Percentiles rank a stretch among this genome's conserved stretches.
These are phyloP conservation scores for Camelus bactrianus DNA, from an alignment of 2,113 vertebrate species.

Conservation along the genomic window DNA sequence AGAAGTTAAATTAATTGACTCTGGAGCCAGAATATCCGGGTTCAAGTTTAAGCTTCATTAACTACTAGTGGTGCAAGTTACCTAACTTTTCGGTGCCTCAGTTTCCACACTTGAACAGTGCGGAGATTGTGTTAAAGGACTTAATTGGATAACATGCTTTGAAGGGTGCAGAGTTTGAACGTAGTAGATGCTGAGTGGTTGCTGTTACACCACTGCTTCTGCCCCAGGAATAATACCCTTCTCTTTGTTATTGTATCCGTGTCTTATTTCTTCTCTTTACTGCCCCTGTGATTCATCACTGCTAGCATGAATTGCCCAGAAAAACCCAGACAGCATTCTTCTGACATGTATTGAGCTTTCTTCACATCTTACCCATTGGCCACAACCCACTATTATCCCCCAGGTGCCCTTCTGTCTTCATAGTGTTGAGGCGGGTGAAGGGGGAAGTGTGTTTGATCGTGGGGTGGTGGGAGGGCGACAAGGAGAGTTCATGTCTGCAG, in stretches of 20 bases:
- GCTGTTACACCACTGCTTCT: not conserved
- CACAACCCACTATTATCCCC: not conserved
- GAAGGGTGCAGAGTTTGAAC: not conserved
- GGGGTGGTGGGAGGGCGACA: not conserved
- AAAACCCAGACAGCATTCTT: not conserved
- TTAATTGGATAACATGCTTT: not conserved
- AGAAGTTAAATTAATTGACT: not conserved
- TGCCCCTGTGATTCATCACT: not conserved
- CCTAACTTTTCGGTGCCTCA: not conserved
- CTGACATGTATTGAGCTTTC: not conserved
- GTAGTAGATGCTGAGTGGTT: not conserved
- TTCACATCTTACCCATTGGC: not conserved
- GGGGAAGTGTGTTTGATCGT: not conserved
- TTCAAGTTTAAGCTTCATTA: not conserved
- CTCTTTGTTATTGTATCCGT: not conserved
- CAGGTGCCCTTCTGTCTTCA: not conserved
- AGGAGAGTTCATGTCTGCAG: not conserved
- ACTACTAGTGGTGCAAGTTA: not conserved
- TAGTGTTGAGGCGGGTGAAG: not conserved
- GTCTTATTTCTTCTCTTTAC: not conserved
- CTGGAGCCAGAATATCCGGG: not conserved
- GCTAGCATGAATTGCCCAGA: not conserved
- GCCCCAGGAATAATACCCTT: not conserved
- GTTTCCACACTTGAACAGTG: not conserved
- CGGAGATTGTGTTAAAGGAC: not conserved